Percentiles rank a stretch among this genome's conserved stretches.
phyloP scores from a whole-genome alignment of 2,797 vertebrate species.

The Malacoraja senta region DNA sequence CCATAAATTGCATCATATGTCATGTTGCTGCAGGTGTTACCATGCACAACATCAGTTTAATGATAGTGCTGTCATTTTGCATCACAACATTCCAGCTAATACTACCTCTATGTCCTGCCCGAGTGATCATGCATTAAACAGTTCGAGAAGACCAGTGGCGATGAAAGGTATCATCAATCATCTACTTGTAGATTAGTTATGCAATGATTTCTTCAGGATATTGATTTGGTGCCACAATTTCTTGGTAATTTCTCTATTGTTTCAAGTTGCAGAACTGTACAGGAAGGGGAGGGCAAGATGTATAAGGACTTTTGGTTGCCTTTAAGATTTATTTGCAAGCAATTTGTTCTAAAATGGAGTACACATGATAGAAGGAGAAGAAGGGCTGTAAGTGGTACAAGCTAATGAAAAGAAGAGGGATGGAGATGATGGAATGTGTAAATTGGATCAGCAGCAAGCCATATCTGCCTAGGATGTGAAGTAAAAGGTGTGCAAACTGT shows the following conservation, averaged over 20 bases:
- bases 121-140: not conserved
- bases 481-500: too few relatives aligned
- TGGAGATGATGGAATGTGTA: too few relatives aligned
- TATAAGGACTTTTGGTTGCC: not conserved
- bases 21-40: too few relatives aligned
- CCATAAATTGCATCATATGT: too few relatives aligned
- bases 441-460: too few relatives aligned
- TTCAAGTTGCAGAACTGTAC: not conserved
- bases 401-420: too few relatives aligned
- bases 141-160: not conserved
- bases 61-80: not conserved
- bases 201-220: not conserved
- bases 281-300: not conserved
- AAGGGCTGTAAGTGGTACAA: not conserved
- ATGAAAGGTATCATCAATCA: not conserved
- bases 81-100: not conserved
- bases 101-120: not conserved
- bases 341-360: not conserved
- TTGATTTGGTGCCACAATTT: not conserved
- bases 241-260: not conserved
- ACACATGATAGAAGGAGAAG: not conserved
- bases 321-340: not conserved
- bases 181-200: not conserved
- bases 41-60: too few relatives aligned
- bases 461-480: too few relatives aligned